These are phyloP conservation scores for Tenthredo mesomela DNA, from an alignment of 2,888 invertebrate species.

Conservation along the genomic window DNA sequence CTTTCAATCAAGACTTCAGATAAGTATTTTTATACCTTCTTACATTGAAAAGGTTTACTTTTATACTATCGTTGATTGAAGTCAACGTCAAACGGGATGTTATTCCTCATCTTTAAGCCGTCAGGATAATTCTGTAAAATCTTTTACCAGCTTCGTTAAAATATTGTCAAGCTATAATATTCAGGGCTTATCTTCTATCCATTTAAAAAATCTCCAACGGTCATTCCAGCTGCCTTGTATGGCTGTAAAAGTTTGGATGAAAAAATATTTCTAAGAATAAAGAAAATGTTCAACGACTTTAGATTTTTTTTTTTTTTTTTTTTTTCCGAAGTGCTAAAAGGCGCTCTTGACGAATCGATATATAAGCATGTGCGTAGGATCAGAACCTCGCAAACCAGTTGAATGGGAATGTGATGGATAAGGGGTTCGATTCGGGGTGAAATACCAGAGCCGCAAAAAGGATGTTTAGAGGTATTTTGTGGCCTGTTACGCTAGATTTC, in stretches of 20 bases:
- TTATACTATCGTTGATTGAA: not conserved
- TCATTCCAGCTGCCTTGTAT: not conserved
- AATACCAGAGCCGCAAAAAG: constrained; percentile 48
- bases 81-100: not conserved
- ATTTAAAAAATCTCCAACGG: not conserved
- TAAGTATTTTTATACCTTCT: not conserved
- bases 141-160: not conserved
- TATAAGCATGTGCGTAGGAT: constrained; percentile 45
- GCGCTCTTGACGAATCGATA: not conserved
- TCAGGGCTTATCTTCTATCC: not conserved
- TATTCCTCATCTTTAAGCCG: not conserved
- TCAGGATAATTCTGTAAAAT: not conserved
- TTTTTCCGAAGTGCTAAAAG: not conserved
- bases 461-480: constrained; percentile 70
- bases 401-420: constrained; percentile 55
- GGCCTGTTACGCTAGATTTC: constrained; percentile 70
- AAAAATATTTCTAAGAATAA: not conserved
- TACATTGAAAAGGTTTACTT: not conserved
- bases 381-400: constrained; percentile 44
- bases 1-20: not conserved
- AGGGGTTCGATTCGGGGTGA: constrained; percentile 50
- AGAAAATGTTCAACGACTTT: not conserved
- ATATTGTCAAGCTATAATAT: not conserved
- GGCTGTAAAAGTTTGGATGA: not conserved
- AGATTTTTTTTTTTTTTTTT: not conserved